A percentile compares a stretch with the other conserved stretches of the same genome.
Conservation (phyloP, 2,797 vertebrate genomes). For the Ptychadena robeensis region DNA sequence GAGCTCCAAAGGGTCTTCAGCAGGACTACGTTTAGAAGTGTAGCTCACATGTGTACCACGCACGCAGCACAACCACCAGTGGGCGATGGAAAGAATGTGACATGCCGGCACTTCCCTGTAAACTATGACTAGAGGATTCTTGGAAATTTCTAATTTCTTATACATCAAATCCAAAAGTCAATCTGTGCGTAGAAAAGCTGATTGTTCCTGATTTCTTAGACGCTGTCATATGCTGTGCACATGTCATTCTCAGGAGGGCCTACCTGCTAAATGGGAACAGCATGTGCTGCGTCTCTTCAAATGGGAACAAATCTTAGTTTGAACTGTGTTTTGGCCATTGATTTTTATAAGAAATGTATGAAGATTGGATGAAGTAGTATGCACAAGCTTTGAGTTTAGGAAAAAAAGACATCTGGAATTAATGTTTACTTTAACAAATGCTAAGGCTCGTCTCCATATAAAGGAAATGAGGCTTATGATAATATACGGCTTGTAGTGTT, state of each 20-base stretch:
- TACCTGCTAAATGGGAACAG: conserved; percentile 43
- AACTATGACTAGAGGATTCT: background rate
- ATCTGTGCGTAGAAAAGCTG: background rate
- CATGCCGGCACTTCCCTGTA: background rate
- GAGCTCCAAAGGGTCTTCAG: no score
- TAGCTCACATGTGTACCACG: background rate
- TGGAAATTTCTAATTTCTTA: background rate
- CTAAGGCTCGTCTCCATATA: conserved; percentile 30
- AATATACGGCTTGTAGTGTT: conserved; percentile 24
- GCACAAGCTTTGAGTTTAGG: conserved; percentile 64
- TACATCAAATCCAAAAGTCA: background rate
- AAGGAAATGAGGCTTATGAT: conserved; percentile 28
- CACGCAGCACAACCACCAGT: background rate
- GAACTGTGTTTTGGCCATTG: conserved; percentile 10
- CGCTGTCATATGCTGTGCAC: conserved; percentile 15
- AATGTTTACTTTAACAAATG: conserved; percentile 65
- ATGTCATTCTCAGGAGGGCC: background rate
- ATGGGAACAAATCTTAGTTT: conserved; percentile 23
- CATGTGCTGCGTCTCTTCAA: conserved; percentile 5
- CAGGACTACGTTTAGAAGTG: background rate
- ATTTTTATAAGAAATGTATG: conserved; percentile 29
- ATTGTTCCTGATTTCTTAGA: background rate
- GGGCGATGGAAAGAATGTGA: background rate
- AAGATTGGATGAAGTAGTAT: conserved; percentile 18
- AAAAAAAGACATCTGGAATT: conserved; percentile 71